These are phyloP conservation scores for Saguinus midas DNA, from an alignment of 2,113 vertebrate genomes.

Conservation along the genomic window DNA sequence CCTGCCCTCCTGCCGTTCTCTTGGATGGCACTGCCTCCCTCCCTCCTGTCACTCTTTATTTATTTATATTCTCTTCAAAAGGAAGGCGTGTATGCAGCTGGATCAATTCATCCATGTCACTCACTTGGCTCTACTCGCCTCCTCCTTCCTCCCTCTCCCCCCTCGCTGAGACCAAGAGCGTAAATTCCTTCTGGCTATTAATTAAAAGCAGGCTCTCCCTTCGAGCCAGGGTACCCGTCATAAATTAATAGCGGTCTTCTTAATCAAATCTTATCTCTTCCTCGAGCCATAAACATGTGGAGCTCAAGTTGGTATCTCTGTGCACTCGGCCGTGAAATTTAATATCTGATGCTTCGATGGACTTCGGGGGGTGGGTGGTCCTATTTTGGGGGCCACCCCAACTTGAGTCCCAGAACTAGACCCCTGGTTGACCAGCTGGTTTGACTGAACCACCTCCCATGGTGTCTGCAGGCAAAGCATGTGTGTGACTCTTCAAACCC, in stretches of 20 bases:
- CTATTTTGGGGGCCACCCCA: background rate
- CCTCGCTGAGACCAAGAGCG: constrained; percentile 75
- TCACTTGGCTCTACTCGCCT: constrained; percentile 62
- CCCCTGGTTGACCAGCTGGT: background rate
- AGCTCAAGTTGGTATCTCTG: constrained; percentile 75
- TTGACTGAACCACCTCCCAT: background rate
- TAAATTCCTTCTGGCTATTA: constrained; percentile 88
- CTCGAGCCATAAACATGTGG: constrained; percentile 65
- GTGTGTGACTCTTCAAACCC: background rate
- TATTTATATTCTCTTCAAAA: constrained; percentile 55
- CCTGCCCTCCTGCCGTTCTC: constrained; percentile 5
- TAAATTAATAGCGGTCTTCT: constrained; percentile 88
- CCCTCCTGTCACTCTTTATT: background rate
- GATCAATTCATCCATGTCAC: constrained; percentile 71
- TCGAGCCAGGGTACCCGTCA: constrained; percentile 79
- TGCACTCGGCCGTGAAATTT: constrained; percentile 83
- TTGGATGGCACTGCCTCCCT: background rate
- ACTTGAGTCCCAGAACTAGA: background rate
- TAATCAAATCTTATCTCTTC: constrained; percentile 88
- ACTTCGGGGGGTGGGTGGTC: constrained; percentile 25
- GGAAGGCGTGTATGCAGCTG: constrained; percentile 61
- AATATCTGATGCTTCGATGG: constrained; percentile 80
- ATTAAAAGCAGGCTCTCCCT: constrained; percentile 86
- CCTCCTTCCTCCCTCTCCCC: constrained; percentile 24
- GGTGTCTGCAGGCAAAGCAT: background rate